Evolutionary conservation across 2,888 invertebrate genomes (phyloP), one percentile per base, ranked within the genome.

Genomic region (Epistrophe grossulariae): DNA sequence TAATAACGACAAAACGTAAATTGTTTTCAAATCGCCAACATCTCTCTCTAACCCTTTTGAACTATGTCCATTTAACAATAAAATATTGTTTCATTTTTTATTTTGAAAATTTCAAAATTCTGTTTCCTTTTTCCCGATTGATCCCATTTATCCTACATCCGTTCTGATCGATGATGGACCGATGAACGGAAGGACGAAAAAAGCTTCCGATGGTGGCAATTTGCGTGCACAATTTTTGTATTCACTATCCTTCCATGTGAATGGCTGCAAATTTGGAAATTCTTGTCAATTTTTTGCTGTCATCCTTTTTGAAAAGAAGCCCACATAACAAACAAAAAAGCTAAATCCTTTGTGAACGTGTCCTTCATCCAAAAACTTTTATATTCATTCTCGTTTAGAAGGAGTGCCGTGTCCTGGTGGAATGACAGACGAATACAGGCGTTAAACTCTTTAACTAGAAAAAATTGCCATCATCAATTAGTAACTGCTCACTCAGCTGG

Each of bases 391-490:
- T 64, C 62, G 74, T 83, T 60, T 50, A 13, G 24, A 50, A 77
- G 64, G 55, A 45, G 45, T 72, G 55, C 64, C 79, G 62, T 71
- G 50, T 40, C 55, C 62, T 38, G 7, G 1, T 35, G 57, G 70
- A 76, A 40, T 70, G 64, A 78, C 40, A 73, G 78, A 68, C 66
- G 7, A 6, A 72, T 52, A 43, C 78, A 60, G 66, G 80, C 84
- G 80, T 80, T 66, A 84, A 79, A 84, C 74, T 79, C 70, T 74
- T 84, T 74, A 57, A 64, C 52, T 77, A 43, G n/a, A 79, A 84
- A 83, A 84, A 84, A 79, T 76, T 57, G 62, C 74, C 73, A 78
- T 78, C 82, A 85, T 85, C 78, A 85, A 78, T 73, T 78, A 85
- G 48, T 68, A 73, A 62, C 68, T 68, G 78, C 57, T 77, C 60